Base-by-base conservation (phyloP, 2,113 vertebrate species). In the Calidris pygmaea region DNA sequence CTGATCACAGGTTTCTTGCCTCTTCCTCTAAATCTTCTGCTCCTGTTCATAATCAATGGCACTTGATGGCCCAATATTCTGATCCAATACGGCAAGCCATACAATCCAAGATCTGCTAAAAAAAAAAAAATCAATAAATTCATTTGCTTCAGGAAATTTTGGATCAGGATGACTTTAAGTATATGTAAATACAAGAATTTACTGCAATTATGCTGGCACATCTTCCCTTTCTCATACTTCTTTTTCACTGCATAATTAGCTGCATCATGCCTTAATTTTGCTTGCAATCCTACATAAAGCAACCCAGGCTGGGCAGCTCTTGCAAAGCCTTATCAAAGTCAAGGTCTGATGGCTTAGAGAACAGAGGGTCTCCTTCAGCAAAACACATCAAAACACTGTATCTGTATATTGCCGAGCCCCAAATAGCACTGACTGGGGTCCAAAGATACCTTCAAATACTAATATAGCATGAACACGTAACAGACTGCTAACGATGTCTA, bases 31-130 rank as follows among this genome's bases (percentile, higher is more conserved):
- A 79, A 93, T 91, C 81, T 73, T 71, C 71, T 83, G 84, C 92
- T 91, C n/a, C 96, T 95, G 80, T 71, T 82, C 62, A 79, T 60
- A 90, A 95, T 72, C 77, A 73, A 76, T 87, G 77, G 39, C 58
- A 73, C 12, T 26, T 82, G 80, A 92, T 68, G 62, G 84, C 80
- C 43, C 76, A 89, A 74, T 89, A 93, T 86, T 94, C 52, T 90
- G 79, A 90, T 92, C 70, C 77, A 89, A 62, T 14, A 50, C 47
- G 73, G 84, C 77, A 95, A 92, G 53, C 1, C 0, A 45, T 70
- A 90, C 32, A 70, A 96, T 93, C 80, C 86, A 85, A 72, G 73
- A 72, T 75, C 77, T 62, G 26, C 73, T 65, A 66, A 82, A 79
- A 47, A 45, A 45, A 45, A 19, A 45, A 93, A 87, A 95, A 87